A percentile compares a stretch with the other conserved stretches of the same genome.
These are phyloP conservation scores for Pycnomerus fuliginosus DNA, from an alignment of 2,888 invertebrate species.

Conservation along the genomic window DNA sequence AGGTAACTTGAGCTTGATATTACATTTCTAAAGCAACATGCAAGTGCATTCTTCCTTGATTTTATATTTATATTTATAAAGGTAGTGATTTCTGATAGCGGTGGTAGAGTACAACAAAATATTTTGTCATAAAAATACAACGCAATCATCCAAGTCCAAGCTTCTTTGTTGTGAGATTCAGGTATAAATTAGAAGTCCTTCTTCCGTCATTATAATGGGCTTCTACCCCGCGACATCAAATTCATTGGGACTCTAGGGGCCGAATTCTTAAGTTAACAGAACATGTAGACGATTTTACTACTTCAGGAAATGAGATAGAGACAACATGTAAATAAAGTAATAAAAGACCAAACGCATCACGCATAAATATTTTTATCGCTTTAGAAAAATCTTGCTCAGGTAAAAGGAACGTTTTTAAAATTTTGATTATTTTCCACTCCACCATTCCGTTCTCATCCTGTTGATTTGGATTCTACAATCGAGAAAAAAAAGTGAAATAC, in stretches of 20 bases:
- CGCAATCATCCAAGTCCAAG: neutral
- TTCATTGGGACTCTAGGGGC: no score
- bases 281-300: slow-evolving; percentile 45
- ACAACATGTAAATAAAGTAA: slow-evolving; percentile 46
- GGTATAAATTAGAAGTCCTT: neutral
- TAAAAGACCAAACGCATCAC: slow-evolving; percentile 46
- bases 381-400: slow-evolving; percentile 43
- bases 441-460: no score
- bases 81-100: neutral
- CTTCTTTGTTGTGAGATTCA: neutral
- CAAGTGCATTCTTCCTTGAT: no score
- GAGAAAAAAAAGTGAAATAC: no score
- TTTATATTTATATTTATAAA: no score
- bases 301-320: slow-evolving; percentile 46
- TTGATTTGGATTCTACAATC: no score
- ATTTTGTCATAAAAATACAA: neutral
- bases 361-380: slow-evolving; percentile 46
- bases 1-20: slow-evolving; percentile 7
- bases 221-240: no score
- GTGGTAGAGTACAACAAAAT: neutral
- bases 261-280: slow-evolving; percentile 36
- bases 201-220: neutral
- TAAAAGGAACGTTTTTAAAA: slow-evolving; percentile 42
- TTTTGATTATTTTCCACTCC: slow-evolving; percentile 38
- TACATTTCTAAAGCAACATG: no score